A percentile compares a stretch with the other conserved stretches of the same genome.
Evolutionary conservation across 2,888 invertebrate genomes (phyloP).

Genomic region (Drosophila stalkeri): DNA sequence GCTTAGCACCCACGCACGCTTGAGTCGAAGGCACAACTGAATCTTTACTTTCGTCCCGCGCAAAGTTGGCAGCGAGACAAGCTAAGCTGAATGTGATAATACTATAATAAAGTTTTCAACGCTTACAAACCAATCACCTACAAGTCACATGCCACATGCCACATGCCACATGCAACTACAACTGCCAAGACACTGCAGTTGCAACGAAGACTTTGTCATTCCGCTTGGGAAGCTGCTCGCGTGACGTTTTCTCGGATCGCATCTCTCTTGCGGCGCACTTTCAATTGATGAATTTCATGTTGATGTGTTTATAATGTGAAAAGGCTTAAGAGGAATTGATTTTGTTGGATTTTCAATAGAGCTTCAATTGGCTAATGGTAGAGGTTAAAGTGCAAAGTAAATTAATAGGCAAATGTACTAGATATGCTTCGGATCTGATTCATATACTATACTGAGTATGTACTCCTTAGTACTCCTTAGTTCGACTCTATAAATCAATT

Average conservation of each 20-base stretch:
- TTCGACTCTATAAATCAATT: neutral
- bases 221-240: slow-evolving; percentile 38
- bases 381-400: neutral
- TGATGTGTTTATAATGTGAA: slow-evolving; percentile 57
- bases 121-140: slow-evolving; percentile 52
- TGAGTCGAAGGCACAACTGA: slow-evolving; percentile 50
- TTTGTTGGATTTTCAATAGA: neutral
- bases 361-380: neutral
- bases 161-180: slow-evolving; percentile 20
- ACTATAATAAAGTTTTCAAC: slow-evolving; percentile 71
- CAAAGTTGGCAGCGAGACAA: no score
- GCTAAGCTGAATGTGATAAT: slow-evolving; percentile 50
- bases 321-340: slow-evolving; percentile 28
- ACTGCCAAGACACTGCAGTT: slow-evolving; percentile 3
- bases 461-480: no score
- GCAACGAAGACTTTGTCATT: slow-evolving; percentile 62
- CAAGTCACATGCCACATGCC: slow-evolving; percentile 34
- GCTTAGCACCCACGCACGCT: slow-evolving; percentile 27
- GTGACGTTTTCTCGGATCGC: slow-evolving; percentile 51
- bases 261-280: slow-evolving; percentile 39
- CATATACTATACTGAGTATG: no score
- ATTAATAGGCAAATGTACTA: no score
- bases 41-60: slow-evolving; percentile 33
- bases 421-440: neutral
- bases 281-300: slow-evolving; percentile 62